Evolutionary conservation across 2,888 invertebrate genomes (phyloP).

Genomic region (Hemicrepidius hirtus): DNA sequence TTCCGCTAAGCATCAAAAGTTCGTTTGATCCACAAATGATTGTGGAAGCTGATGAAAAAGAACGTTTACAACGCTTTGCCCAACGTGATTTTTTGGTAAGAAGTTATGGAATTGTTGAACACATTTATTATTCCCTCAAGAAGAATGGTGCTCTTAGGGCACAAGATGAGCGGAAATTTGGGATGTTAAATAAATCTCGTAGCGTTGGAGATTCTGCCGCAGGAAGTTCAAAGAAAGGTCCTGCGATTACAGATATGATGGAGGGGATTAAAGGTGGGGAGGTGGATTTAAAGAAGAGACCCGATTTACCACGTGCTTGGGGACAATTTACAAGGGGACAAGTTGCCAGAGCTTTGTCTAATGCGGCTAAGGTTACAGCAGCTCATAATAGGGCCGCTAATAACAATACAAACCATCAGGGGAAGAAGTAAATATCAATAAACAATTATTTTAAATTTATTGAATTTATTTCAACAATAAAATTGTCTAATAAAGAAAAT

Average conservation of each 20-base stretch:
- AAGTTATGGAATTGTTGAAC: slow-evolving; percentile 82
- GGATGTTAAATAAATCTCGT: slow-evolving; percentile 74
- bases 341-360: slow-evolving; percentile 50
- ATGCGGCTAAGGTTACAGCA: slow-evolving; percentile 46
- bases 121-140: slow-evolving; percentile 81
- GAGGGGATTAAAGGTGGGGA: slow-evolving; percentile 62
- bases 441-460: not conserved
- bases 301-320: slow-evolving; percentile 35
- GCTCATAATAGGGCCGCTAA: slow-evolving; percentile 28
- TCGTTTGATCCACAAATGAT: slow-evolving; percentile 82
- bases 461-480: not conserved
- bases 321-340: slow-evolving; percentile 48
- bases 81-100: slow-evolving; percentile 82
- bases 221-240: slow-evolving; percentile 56
- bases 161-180: slow-evolving; percentile 80
- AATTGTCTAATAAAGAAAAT: too few relatives aligned
- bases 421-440: too few relatives aligned
- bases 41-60: slow-evolving; percentile 82
- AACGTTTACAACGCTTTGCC: slow-evolving; percentile 78
- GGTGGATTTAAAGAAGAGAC: slow-evolving; percentile 8
- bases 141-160: slow-evolving; percentile 79
- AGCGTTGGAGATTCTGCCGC: slow-evolving; percentile 58
- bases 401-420: not conserved
- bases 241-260: slow-evolving; percentile 67
- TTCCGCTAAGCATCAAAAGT: slow-evolving; percentile 60